Evolutionary conservation across 2,797 vertebrate species (phyloP), one percentile per base, ranked within the genome.

Genomic region (Rhinophrynus dorsalis): DNA sequence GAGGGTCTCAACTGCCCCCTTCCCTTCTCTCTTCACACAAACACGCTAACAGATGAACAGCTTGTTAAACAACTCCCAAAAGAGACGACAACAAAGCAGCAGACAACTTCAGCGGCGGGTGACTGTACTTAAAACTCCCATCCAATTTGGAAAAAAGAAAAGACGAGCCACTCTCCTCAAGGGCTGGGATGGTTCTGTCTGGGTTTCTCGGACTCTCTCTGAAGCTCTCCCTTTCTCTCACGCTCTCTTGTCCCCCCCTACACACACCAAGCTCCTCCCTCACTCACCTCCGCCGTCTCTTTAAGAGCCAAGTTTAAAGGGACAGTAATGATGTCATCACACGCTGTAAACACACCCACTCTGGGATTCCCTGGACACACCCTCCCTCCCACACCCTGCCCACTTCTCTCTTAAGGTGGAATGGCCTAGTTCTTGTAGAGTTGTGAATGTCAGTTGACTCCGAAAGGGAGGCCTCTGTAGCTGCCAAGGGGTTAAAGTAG

Each of bases 321-420:
- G 67, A 70, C 67, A 45, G 5, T 48, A 30, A 26, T 69, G 67
- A 60, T 32, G 67, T 70, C 67, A 70, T 52, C 23, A 26, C 67
- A 29, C 17, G n/a, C 67, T 11, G 21, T 5, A 20, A 15, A 37
- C 58, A 70, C 67, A 9, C 67, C 67, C 29, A 62, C 50, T 38
- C 7, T 21, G 67, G 67, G 58, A 62, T 70, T 63, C 67, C 67
- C 67, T 70, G 67, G 44, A 38, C 48, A 61, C 67, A 44, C 67
- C 40, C 66, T n/a, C 65, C 42, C 51, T 55, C 64, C 56, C 56
- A 68, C 66, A 24, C 56, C 67, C 48, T 17, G 35, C 67, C 67
- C 48, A 70, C 57, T 24, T 13, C n/a, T 33, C 27, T 35, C 8
- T 67, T 58, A 67, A 62, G 58, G 67, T 55, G 38, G 67, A 70